A percentile compares a stretch with the other conserved stretches of the same genome.
Conservation (phyloP, 1,140 invertebrate genomes). For the Drosophila littoralis region DNA sequence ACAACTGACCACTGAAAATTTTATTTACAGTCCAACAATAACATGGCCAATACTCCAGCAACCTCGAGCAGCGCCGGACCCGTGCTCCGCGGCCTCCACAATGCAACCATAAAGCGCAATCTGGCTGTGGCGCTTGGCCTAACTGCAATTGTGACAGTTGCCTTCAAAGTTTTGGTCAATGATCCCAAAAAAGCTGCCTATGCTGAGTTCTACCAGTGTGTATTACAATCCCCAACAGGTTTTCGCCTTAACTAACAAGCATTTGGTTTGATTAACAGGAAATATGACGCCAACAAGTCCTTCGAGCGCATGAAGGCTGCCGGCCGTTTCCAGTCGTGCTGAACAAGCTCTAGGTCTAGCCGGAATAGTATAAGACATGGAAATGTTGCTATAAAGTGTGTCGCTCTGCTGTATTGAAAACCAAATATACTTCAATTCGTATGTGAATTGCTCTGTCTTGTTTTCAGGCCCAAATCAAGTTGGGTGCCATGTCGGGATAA, state of each 20-base stretch:
- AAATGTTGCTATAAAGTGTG: conserved; percentile 57
- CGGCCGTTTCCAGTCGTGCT: conserved; percentile 85
- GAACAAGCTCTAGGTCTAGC: conserved; percentile 17
- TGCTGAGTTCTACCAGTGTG: conserved; percentile 87
- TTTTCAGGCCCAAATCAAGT: conserved; percentile 9
- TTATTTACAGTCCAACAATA: conserved; percentile 29
- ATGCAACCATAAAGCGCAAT: conserved; percentile 83
- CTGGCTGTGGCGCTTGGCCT: conserved; percentile 72
- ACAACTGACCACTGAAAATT: conserved; percentile 48
- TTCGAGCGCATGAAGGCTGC: conserved; percentile 86
- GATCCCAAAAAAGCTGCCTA: conserved; percentile 85
- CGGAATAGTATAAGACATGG: conserved; percentile 58
- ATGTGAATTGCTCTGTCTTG: conserved; percentile 46
- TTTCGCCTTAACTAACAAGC: neutral
- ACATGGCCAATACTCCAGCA: conserved; percentile 77
- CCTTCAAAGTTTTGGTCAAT: conserved; percentile 74
- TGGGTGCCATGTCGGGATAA: neutral
- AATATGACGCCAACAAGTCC: conserved; percentile 86
- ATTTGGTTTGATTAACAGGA: conserved; percentile 76
- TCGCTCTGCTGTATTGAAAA: conserved; percentile 67
- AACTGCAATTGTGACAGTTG: conserved; percentile 68
- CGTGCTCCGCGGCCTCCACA: conserved; percentile 80
- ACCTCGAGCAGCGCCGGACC: conserved; percentile 70
- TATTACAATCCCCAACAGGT: neutral
- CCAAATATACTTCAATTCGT: conserved; percentile 71